A percentile compares a stretch with the other conserved stretches of the same genome.
These are phyloP conservation scores for Acrobasis repandana DNA, from an alignment of 2,888 invertebrate genomes.

Conservation along the genomic window DNA sequence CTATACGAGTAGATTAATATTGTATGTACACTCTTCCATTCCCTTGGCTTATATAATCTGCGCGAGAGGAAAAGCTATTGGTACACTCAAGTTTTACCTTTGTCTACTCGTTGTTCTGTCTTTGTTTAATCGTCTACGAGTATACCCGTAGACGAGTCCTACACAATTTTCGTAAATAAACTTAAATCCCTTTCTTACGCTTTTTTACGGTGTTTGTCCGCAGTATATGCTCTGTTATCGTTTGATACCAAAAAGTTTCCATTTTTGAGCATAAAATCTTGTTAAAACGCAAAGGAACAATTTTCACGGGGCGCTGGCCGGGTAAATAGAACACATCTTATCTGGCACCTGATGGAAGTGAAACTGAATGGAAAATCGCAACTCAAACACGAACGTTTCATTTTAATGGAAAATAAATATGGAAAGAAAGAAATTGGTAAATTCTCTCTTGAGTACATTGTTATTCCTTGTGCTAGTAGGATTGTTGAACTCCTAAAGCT, in stretches of 20 bases:
- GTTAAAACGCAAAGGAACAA: conserved; percentile 42
- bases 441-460: neutral
- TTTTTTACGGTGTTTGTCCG: no score
- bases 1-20: no score
- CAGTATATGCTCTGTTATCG: no score
- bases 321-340: conserved; percentile 45
- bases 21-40: no score
- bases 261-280: conserved; percentile 26
- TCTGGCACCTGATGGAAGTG: conserved; percentile 42
- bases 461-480: conserved; percentile 7
- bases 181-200: no score
- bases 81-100: no score
- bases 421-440: conserved; percentile 14
- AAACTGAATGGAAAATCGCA: conserved; percentile 53
- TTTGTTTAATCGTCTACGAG: no score
- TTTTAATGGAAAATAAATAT: conserved; percentile 42
- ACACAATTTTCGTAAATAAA: no score
- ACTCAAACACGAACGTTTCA: conserved; percentile 47
- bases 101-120: no score
- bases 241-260: neutral
- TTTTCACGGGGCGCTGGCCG: conserved; percentile 42
- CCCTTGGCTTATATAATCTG: no score
- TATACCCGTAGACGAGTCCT: no score
- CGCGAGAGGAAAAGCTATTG: no score
- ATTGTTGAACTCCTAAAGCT: neutral